A percentile compares a stretch with the other conserved stretches of the same genome.
These are phyloP conservation scores for Diglossa cyanea DNA, from an alignment of 2,797 vertebrate species.

Conservation along the genomic window DNA sequence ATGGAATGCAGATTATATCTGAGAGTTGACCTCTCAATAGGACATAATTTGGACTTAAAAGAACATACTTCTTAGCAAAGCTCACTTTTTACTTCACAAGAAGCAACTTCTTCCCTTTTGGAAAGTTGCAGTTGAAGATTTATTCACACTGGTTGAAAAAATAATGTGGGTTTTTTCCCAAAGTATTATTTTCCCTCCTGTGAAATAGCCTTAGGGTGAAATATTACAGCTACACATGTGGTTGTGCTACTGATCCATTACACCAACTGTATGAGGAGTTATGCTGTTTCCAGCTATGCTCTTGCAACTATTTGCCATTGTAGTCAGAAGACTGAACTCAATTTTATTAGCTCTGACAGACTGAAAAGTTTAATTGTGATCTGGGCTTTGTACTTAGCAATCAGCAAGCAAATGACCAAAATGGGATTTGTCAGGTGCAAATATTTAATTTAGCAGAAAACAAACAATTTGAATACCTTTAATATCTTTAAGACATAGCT, in stretches of 20 bases:
- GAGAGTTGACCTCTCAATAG: background rate
- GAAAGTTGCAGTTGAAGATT: background rate
- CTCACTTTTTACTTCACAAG: background rate
- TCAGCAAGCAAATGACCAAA: background rate
- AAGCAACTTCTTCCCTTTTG: background rate
- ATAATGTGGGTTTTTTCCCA: fast-evolving
- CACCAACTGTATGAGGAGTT: background rate
- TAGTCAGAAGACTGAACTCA: background rate
- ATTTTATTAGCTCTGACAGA: background rate
- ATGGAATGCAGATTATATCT: background rate
- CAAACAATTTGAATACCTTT: background rate
- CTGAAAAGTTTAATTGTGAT: background rate
- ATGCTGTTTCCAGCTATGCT: background rate
- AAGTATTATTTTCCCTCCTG: background rate
- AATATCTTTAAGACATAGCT: background rate
- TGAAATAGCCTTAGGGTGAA: background rate
- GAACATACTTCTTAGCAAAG: background rate
- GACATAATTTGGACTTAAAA: background rate
- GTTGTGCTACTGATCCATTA: background rate
- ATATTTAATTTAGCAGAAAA: background rate
- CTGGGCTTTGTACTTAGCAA: background rate
- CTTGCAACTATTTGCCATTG: background rate
- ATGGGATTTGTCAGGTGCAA: background rate
- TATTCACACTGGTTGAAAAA: background rate
- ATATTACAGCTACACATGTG: background rate